These are phyloP conservation scores for Panurus biarmicus DNA, from an alignment of 2,113 vertebrate species.

Conservation along the genomic window DNA sequence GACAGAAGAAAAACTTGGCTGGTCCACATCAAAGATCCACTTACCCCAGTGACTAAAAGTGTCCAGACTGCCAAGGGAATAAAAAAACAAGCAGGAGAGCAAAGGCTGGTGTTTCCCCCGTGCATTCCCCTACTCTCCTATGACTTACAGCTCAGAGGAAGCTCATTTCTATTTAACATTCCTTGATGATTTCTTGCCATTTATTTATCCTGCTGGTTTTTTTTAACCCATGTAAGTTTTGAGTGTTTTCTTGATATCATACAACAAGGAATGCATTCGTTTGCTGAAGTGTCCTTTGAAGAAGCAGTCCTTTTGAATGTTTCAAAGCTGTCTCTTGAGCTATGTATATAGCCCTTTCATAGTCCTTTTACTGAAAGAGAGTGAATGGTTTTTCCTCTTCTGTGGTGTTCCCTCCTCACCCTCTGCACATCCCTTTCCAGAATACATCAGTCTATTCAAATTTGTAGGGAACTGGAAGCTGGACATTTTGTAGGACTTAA, in stretches of 20 bases:
- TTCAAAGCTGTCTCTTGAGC: neutral
- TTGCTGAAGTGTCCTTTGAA: neutral
- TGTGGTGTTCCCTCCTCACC: rapidly evolving
- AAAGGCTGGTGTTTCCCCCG: neutral
- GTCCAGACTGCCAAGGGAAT: neutral
- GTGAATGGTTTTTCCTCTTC: neutral
- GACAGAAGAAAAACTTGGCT: neutral
- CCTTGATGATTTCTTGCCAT: neutral
- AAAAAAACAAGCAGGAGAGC: neutral
- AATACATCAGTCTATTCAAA: neutral
- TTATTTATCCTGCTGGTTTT: neutral
- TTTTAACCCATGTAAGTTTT: neutral
- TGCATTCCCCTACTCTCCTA: neutral
- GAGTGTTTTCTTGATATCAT: neutral
- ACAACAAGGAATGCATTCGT: neutral
- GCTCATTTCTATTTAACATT: neutral
- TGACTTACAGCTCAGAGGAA: neutral
- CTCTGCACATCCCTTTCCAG: neutral
- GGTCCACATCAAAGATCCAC: neutral
- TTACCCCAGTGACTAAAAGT: neutral
- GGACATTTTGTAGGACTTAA: neutral
- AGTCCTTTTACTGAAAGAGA: neutral
- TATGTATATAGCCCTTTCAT: neutral
- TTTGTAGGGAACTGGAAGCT: neutral
- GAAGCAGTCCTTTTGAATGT: neutral